Percentiles rank a stretch among this genome's conserved stretches.
These are phyloP conservation scores for Chaetodon trifascialis DNA, from an alignment of 2,113 vertebrate species.

Conservation along the genomic window DNA sequence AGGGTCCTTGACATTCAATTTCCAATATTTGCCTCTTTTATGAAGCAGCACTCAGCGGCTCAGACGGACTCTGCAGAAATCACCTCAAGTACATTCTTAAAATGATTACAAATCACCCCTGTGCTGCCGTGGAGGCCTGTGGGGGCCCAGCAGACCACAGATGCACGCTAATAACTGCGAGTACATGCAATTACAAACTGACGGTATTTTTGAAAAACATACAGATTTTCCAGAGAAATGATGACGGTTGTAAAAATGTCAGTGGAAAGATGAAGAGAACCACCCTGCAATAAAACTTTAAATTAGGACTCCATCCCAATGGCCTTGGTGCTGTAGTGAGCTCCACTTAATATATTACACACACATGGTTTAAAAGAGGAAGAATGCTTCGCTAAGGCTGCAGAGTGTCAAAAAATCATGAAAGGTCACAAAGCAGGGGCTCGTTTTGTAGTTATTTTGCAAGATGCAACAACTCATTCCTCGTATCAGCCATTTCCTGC, in stretches of 20 bases:
- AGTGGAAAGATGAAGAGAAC: constrained; percentile 14
- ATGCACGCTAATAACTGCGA: constrained; percentile 18
- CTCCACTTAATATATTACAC: neutral
- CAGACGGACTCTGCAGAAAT: constrained; percentile 55
- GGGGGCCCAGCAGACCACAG: constrained; percentile 1
- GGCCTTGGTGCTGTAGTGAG: neutral
- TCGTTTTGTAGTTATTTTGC: neutral
- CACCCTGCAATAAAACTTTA: neutral
- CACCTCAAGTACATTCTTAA: constrained; percentile 77
- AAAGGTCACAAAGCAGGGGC: constrained; percentile 4
- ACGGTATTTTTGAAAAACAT: constrained; percentile 9
- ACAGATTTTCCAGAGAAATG: neutral
- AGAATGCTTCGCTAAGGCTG: neutral
- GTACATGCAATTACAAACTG: neutral
- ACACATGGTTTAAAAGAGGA: neutral
- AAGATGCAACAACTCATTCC: neutral
- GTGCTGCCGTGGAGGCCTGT: constrained; percentile 24
- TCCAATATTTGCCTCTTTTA: constrained; percentile 67
- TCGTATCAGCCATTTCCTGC: neutral
- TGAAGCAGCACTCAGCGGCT: constrained; percentile 59
- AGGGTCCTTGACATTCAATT: constrained; percentile 74
- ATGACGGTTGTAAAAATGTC: constrained; percentile 21
- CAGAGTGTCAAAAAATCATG: neutral
- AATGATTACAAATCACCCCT: constrained; percentile 72
- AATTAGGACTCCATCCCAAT: neutral